These are phyloP conservation scores for Protosalanx chinensis DNA, from an alignment of 2,797 vertebrate species.

Conservation along the genomic window DNA sequence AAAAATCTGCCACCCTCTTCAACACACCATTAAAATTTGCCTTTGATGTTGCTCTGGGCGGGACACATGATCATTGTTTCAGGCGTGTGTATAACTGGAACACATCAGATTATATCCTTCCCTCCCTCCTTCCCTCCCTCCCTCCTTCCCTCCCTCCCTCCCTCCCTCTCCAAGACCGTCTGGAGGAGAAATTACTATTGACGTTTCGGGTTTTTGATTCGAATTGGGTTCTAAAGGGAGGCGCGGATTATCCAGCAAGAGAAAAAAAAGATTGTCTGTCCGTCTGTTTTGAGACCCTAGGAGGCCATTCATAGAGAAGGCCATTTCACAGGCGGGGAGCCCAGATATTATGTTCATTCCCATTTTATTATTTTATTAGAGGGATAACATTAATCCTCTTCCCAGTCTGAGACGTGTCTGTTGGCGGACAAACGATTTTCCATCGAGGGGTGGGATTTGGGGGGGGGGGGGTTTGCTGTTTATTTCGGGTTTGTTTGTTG, in stretches of 20 bases:
- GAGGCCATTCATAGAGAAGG: not conserved
- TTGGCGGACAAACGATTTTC: not conserved
- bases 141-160: not conserved
- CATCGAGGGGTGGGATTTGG: not conserved
- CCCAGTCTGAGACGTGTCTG: not conserved
- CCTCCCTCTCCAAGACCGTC: not conserved
- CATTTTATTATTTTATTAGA: slow-evolving; percentile 15
- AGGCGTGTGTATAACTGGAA: not conserved
- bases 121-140: not conserved
- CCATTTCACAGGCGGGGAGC: slow-evolving; percentile 2
- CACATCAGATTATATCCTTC: not conserved
- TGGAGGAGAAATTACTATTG: not conserved
- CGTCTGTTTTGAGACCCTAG: slow-evolving; percentile 4
- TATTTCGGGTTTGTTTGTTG: not conserved
- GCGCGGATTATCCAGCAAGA: not conserved
- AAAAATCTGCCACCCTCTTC: not conserved
- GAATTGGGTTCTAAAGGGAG: slow-evolving; percentile 6
- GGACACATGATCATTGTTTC: not conserved
- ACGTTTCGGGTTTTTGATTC: slow-evolving; percentile 4
- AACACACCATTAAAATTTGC: not conserved
- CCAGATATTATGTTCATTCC: slow-evolving; percentile 10
- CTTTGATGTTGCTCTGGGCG: not conserved
- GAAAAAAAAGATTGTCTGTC: not conserved
- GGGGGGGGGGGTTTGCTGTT: not conserved
- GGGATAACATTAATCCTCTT: slow-evolving; percentile 4